phyloP scores from a whole-genome alignment of 2,797 vertebrate genomes.

The Clarias platycephalus region DNA sequence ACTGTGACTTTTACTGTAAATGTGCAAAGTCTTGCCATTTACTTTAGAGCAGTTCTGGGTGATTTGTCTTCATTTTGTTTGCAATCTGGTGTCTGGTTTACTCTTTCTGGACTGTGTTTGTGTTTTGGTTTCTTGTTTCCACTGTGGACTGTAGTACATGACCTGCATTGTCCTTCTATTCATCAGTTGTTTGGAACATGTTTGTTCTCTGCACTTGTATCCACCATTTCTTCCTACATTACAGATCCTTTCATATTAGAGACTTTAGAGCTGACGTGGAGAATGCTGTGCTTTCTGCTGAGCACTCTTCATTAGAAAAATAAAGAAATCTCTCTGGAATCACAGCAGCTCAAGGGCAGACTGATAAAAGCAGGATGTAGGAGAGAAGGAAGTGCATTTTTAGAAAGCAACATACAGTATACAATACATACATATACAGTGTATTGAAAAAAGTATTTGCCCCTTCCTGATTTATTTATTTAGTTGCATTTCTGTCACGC shows the following conservation, averaged over 20 bases:
- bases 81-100: conserved; percentile 1
- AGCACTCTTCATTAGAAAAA: conserved; percentile 40
- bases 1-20: not conserved
- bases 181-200: conserved; percentile 3
- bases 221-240: not conserved
- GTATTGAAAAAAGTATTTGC: too few relatives aligned
- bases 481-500: too few relatives aligned
- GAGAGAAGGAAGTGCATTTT: not conserved
- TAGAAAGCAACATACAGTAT: not conserved
- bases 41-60: not conserved
- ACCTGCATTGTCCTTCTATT: conserved; percentile 19
- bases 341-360: conserved; percentile 44
- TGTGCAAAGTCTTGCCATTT: not conserved
- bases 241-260: conserved; percentile 26
- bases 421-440: too few relatives aligned
- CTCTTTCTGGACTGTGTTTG: conserved; percentile 2
- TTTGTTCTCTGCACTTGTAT: conserved; percentile 17
- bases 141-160: not conserved
- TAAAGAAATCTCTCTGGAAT: conserved; percentile 24
- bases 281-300: conserved; percentile 30
- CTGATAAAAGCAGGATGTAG: conserved; percentile 40
- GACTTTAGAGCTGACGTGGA: conserved; percentile 7
- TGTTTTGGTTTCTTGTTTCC: not conserved
- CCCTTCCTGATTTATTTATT: too few relatives aligned
- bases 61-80: not conserved